Evolutionary conservation across 2,797 vertebrate genomes (phyloP).

Genomic region (Myoxocephalus aenaeus): DNA sequence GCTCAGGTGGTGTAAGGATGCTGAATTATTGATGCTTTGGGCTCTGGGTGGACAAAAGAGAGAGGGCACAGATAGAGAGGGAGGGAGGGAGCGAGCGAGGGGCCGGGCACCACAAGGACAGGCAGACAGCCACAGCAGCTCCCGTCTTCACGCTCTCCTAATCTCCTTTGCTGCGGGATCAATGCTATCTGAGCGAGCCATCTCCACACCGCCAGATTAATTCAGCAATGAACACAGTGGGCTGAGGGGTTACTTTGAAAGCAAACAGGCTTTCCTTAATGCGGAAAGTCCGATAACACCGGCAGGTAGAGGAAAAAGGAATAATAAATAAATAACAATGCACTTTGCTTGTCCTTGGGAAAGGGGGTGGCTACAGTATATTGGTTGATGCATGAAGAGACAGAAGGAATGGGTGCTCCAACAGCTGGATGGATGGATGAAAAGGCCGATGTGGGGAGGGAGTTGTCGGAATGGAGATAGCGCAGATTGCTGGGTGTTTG

Average conservation of each 20-base stretch:
- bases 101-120: slow-evolving; percentile 66
- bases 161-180: slow-evolving; percentile 74
- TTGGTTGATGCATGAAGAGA: slow-evolving; percentile 18
- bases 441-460: slow-evolving; percentile 31
- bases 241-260: slow-evolving; percentile 67
- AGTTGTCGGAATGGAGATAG: slow-evolving; percentile 11
- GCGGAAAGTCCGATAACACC: slow-evolving; percentile 52
- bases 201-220: slow-evolving; percentile 73
- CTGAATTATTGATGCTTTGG: slow-evolving; percentile 81
- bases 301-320: slow-evolving; percentile 32
- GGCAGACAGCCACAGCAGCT: slow-evolving; percentile 53
- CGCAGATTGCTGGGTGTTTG: slow-evolving; percentile 13
- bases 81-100: slow-evolving; percentile 29
- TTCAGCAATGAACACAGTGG: slow-evolving; percentile 63
- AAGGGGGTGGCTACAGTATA: slow-evolving; percentile 22
- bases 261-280: slow-evolving; percentile 63
- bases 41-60: slow-evolving; percentile 56
- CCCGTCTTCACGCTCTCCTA: slow-evolving; percentile 67
- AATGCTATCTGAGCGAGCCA: slow-evolving; percentile 77
- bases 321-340: slow-evolving; percentile 60
- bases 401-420: slow-evolving; percentile 30
- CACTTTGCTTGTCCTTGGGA: slow-evolving; percentile 65
- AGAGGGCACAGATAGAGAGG: slow-evolving; percentile 37
- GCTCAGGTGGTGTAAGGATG: slow-evolving; percentile 60
- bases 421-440: slow-evolving; percentile 33